Evolutionary conservation across 2,113 vertebrate species (phyloP).

Genomic region (Lophius piscatorius): DNA sequence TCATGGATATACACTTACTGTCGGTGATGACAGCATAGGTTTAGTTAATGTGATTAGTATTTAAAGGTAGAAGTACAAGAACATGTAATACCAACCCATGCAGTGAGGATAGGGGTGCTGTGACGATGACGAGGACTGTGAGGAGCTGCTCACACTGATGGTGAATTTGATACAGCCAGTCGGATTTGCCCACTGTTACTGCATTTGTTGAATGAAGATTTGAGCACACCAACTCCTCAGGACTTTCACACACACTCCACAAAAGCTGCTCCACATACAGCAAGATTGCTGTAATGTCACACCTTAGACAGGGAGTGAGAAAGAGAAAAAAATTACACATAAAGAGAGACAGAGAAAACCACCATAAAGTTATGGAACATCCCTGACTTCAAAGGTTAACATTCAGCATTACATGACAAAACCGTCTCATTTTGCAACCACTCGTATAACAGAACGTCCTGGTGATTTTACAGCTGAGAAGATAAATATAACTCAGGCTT

Average conservation of each 20-base stretch:
- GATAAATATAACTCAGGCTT: slow-evolving; percentile 22
- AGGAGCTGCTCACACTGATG: slow-evolving; percentile 89
- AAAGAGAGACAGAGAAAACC: slow-evolving; percentile 3
- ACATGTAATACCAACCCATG: slow-evolving; percentile 79
- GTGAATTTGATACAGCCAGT: slow-evolving; percentile 86
- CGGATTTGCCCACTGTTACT: slow-evolving; percentile 29
- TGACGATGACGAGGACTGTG: slow-evolving; percentile 83
- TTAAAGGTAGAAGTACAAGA: too few species aligned
- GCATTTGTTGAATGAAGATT: slow-evolving; percentile 61
- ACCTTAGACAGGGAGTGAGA: slow-evolving; percentile 68
- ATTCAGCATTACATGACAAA: slow-evolving; percentile 33
- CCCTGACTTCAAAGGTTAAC: slow-evolving; percentile 13
- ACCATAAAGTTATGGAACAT: slow-evolving; percentile 5
- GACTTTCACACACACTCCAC: slow-evolving; percentile 87
- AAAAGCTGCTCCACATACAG: slow-evolving; percentile 89
- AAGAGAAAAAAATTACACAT: slow-evolving; percentile 9
- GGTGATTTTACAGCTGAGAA: slow-evolving; percentile 42
- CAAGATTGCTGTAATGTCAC: slow-evolving; percentile 88
- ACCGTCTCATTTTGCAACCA: slow-evolving; percentile 10
- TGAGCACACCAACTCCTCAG: slow-evolving; percentile 79
- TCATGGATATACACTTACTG: too few species aligned
- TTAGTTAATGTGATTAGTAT: too few species aligned
- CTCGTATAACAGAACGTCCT: slow-evolving; percentile 31
- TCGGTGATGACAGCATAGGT: too few species aligned
- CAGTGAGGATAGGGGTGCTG: slow-evolving; percentile 85